A percentile compares a stretch with the other conserved stretches of the same genome.
Conservation (phyloP, 2,888 invertebrate species). For the Mythimna vitellina region DNA sequence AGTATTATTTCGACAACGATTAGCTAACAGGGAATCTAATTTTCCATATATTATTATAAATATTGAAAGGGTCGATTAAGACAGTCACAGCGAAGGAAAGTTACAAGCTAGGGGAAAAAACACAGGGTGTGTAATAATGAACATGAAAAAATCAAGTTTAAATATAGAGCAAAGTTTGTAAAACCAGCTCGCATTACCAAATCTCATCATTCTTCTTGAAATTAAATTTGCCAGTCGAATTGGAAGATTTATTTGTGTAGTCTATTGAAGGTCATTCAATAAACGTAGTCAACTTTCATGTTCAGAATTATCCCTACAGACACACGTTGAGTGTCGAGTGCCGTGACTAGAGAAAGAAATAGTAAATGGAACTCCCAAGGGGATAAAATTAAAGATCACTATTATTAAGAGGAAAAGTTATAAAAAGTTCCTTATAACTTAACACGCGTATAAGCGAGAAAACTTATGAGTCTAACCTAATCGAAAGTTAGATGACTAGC, state of each 20-base stretch:
- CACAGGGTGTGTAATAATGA: constrained; percentile 48
- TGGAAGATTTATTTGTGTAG: constrained; percentile 41
- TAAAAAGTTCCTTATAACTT: constrained; percentile 69
- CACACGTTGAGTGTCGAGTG: constrained; percentile 75
- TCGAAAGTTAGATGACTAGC: constrained; percentile 87
- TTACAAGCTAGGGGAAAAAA: constrained; percentile 53
- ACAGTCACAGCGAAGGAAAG: constrained; percentile 62
- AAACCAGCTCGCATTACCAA: constrained; percentile 26
- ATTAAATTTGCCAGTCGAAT: constrained; percentile 53
- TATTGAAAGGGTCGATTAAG: constrained; percentile 62
- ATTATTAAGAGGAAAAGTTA: constrained; percentile 74
- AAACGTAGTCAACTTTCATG: constrained; percentile 61
- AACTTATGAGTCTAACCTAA: constrained; percentile 81
- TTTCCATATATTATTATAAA: constrained; percentile 71
- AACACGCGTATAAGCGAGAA: constrained; percentile 71
- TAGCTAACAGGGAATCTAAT: constrained; percentile 80
- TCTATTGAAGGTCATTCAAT: constrained; percentile 42
- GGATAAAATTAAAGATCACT: constrained; percentile 78
- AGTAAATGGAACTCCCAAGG: constrained; percentile 72
- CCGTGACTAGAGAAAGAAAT: constrained; percentile 84
- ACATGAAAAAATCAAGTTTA: constrained; percentile 53
- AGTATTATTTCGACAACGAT: constrained; percentile 79
- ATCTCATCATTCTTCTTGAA: constrained; percentile 52
- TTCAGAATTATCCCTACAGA: constrained; percentile 68
- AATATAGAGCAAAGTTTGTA: constrained; percentile 15